Evolutionary conservation across 1,140 invertebrate species (phyloP), one percentile per base, ranked within the genome.

Genomic region (Achatina immaculata): DNA sequence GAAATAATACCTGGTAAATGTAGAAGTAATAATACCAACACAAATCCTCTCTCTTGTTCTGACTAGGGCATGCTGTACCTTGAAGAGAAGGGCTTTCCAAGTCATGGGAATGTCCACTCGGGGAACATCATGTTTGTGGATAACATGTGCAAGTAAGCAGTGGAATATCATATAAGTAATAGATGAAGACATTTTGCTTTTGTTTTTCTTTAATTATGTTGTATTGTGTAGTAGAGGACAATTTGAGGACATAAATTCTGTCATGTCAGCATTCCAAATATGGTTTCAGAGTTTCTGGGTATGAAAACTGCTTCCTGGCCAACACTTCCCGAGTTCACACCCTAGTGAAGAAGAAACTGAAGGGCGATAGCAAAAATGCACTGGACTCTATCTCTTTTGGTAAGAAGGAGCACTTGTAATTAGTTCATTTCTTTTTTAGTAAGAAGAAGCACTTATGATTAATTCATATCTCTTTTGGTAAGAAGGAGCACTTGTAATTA

Each of bases 61-160:
- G n/a, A 31, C 1, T 74, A 90, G 88, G 96, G 95, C 0, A 90
- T 98, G 66, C 90, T 97, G 16, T 97, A 97, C 89, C 92, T 98
- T 0, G 94, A 95, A 87, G 95, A 96, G 83, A 94, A 95, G 85
- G 95, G 96, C 42, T 97, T 97, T 90, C 96, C 96, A 9, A 94
- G 94, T 6, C 96, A 96, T 84, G 94, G 94, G 45, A 95, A 97
- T 92, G 91, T 98, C 68, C 96, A 97, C 90, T 95, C 95, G 40
- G 96, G 96, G 42, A 98, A 98, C 92, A 94, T 98, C 14, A 95
- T 97, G 82, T 93, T 97, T 34, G 96, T 97, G 87, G 96, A 97
- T 90, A 96, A 96, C 1, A 95, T 96, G 0, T 88, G 88, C 71
- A 87, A 83, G 87, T 87, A 66, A 71, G 71, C 66, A 45, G 28